Evolutionary conservation across 2,888 invertebrate genomes (phyloP).

Genomic region (Leptopilina myrica): DNA sequence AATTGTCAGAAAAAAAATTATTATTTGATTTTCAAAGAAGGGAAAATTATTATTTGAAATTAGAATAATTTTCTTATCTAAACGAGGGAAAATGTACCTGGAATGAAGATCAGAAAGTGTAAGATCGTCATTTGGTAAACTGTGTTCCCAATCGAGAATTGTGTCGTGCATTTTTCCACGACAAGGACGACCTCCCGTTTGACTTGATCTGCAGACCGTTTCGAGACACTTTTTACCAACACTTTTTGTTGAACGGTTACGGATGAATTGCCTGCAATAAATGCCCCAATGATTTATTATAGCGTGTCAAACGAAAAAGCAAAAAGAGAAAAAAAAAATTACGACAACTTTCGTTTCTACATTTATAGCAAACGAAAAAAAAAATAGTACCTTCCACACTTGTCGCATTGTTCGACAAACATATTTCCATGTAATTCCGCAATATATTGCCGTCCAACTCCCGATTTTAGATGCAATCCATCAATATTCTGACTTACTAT

Average conservation of each 20-base stretch:
- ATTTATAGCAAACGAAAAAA: background rate
- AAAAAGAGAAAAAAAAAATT: background rate
- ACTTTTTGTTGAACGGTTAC: slow-evolving; percentile 86
- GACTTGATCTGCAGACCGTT: slow-evolving; percentile 82
- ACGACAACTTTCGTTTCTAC: slow-evolving; percentile 5
- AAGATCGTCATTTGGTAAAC: slow-evolving; percentile 91
- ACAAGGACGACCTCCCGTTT: slow-evolving; percentile 83
- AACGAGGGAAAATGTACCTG: slow-evolving; percentile 78
- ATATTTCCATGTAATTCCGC: slow-evolving; percentile 99
- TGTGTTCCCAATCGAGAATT: slow-evolving; percentile 98
- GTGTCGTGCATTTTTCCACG: slow-evolving; percentile 93
- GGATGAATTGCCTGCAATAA: slow-evolving; percentile 86
- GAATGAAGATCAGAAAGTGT: slow-evolving; percentile 91
- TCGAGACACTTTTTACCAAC: slow-evolving; percentile 86
- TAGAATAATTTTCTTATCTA: background rate
- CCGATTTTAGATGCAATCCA: slow-evolving; percentile 95
- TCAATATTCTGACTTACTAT: slow-evolving; percentile 99
- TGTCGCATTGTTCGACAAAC: slow-evolving; percentile 95
- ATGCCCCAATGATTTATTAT: background rate
- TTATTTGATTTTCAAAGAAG: too few species aligned
- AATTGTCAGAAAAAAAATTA: too few species aligned
- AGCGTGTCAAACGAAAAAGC: background rate
- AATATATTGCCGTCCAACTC: slow-evolving; percentile 87
- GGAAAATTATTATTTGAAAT: too few species aligned
- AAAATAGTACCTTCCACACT: slow-evolving; percentile 85